Conservation (phyloP, 2,797 vertebrate species). For the Chaetophractus vellerosus region DNA sequence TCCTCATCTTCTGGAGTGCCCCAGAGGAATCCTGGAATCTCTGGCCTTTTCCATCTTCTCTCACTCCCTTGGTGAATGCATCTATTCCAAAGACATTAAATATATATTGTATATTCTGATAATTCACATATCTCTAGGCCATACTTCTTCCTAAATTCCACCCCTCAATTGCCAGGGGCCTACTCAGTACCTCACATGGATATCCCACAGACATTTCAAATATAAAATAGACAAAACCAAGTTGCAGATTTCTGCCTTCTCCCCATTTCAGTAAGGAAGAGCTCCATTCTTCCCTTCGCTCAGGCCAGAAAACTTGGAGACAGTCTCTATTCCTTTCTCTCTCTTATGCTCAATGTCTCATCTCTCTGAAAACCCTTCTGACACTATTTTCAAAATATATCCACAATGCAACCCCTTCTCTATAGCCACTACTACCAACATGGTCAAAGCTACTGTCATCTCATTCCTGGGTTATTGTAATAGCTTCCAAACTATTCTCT, state of each 20-base stretch:
- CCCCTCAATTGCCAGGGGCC: too few relatives aligned
- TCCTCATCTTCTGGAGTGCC: neutral
- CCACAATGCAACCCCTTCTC: neutral
- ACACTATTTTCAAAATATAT: neutral
- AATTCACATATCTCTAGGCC: neutral
- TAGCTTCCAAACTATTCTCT: neutral
- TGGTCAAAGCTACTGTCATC: neutral
- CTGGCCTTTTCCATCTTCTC: neutral
- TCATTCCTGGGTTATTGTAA: neutral
- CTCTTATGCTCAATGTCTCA: neutral
- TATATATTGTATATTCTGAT: neutral
- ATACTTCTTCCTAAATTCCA: neutral
- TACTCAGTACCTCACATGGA: rapidly evolving
- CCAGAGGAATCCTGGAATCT: too few relatives aligned
- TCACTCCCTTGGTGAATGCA: neutral
- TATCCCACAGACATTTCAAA: neutral
- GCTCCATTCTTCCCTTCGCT: neutral
- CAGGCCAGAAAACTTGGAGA: neutral
- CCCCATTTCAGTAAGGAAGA: neutral
- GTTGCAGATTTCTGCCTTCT: neutral
- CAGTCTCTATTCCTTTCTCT: neutral
- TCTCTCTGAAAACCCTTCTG: neutral
- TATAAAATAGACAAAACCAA: neutral
- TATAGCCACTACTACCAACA: neutral
- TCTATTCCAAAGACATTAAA: neutral